phyloP scores from a whole-genome alignment of 1,140 invertebrate species.

The Chymomyza costata region DNA sequence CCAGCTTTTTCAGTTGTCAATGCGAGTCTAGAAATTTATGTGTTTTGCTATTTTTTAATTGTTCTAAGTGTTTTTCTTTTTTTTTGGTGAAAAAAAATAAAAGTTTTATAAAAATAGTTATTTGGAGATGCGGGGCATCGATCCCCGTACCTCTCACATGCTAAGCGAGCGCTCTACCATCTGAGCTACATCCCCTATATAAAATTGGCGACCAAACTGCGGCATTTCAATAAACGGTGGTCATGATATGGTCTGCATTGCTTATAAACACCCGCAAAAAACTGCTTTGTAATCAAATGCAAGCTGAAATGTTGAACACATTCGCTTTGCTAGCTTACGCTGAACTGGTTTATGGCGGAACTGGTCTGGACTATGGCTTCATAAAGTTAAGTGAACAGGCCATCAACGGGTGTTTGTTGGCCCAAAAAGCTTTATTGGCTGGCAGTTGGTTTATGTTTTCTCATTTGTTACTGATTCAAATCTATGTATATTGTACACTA shows the following conservation, averaged over 20 bases:
- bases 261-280: too few relatives aligned
- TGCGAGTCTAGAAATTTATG: conserved; percentile 42
- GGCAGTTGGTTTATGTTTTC: too few relatives aligned
- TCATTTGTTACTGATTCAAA: too few relatives aligned
- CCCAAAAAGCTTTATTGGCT: too few relatives aligned
- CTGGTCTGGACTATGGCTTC: too few relatives aligned
- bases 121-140: conserved; percentile 81
- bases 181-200: conserved; percentile 56
- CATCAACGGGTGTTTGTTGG: too few relatives aligned
- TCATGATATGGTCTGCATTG: too few relatives aligned
- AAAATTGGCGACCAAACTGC: not conserved
- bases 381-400: too few relatives aligned
- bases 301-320: too few relatives aligned
- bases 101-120: conserved; percentile 1
- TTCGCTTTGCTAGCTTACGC: conserved; percentile 23
- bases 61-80: conserved; percentile 62
- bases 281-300: too few relatives aligned
- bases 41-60: conserved; percentile 67
- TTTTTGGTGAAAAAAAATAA: conserved; percentile 1
- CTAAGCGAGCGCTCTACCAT: conserved; percentile 89
- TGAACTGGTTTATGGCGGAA: conserved; percentile 51
- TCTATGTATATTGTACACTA: too few relatives aligned
- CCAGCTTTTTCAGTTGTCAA: conserved; percentile 1
- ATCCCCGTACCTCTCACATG: conserved; percentile 88
- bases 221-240: too few relatives aligned